phyloP scores from a whole-genome alignment of 2,888 invertebrate genomes.

The Xylota segnis region DNA sequence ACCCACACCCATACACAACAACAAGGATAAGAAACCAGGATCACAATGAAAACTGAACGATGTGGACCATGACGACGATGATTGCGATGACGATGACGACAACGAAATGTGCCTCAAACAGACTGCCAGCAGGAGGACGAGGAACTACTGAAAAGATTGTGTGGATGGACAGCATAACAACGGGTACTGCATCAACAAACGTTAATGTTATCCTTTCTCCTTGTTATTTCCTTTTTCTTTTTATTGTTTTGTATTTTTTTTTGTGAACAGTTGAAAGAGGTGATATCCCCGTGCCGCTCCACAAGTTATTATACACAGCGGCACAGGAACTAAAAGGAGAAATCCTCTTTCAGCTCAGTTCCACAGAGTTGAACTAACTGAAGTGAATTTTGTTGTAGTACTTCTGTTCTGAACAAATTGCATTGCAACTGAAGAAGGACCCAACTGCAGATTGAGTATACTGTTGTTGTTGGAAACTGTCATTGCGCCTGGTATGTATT shows the following conservation, averaged over 20 bases:
- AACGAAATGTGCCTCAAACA: constrained; percentile 31
- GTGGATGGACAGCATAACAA: constrained; percentile 35
- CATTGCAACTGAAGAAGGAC: constrained; percentile 21
- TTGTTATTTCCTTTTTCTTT: not conserved
- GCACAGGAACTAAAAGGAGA: constrained; percentile 11
- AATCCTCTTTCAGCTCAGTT: constrained; percentile 17
- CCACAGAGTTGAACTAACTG: constrained; percentile 24
- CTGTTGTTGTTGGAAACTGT: not conserved
- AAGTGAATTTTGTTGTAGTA: constrained; percentile 38
- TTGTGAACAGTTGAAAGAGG: constrained; percentile 5
- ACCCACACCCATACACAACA: not conserved
- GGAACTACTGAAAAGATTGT: constrained; percentile 26
- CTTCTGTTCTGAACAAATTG: constrained; percentile 34
- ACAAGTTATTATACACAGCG: constrained; percentile 3
- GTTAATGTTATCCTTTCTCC: constrained; percentile 38
- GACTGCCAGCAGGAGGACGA: constrained; percentile 6
- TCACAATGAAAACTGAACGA: constrained; percentile 24
- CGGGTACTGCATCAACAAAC: constrained; percentile 44
- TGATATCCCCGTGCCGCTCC: constrained; percentile 11
- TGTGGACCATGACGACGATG: constrained; percentile 10
- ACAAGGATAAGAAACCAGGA: constrained; percentile 8
- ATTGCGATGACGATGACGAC: constrained; percentile 4
- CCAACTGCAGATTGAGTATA: not conserved
- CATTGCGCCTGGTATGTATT: not conserved
- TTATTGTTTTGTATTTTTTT: constrained; percentile 7